Percentiles rank a stretch among this genome's conserved stretches.
phyloP scores from a whole-genome alignment of 2,797 vertebrate species.

The Betta splendens region DNA sequence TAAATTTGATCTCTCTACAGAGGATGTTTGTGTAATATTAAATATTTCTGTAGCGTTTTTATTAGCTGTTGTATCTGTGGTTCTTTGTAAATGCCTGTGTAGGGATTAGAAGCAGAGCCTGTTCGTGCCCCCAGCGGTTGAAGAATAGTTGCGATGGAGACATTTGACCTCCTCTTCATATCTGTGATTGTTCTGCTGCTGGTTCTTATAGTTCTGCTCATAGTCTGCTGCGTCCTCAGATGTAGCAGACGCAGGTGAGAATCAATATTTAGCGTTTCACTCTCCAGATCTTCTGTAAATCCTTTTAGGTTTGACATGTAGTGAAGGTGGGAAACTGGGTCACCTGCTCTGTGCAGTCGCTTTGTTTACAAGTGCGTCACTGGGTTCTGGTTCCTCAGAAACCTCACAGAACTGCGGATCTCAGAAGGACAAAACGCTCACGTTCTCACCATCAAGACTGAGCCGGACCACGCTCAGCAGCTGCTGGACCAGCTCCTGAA shows the following conservation, averaged over 20 bases:
- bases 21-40: too few relatives aligned
- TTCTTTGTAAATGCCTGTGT: neutral
- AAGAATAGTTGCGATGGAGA: neutral
- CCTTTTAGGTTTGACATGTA: too few relatives aligned
- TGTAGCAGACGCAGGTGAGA: slow-evolving; percentile 21
- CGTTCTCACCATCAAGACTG: slow-evolving; percentile 39
- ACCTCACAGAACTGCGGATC: slow-evolving; percentile 33
- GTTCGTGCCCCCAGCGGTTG: neutral
- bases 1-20: too few relatives aligned
- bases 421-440: neutral
- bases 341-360: too few relatives aligned
- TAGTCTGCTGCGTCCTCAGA: slow-evolving; percentile 36
- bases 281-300: too few relatives aligned
- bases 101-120: neutral
- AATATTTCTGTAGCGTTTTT: too few relatives aligned
- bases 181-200: slow-evolving; percentile 43
- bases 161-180: slow-evolving; percentile 22
- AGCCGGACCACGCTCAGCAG: neutral
- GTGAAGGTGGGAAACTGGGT: neutral
- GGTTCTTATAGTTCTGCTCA: slow-evolving; percentile 31
- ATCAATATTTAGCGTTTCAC: neutral
- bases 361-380: neutral
- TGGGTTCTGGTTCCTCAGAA: slow-evolving; percentile 26
- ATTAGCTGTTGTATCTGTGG: too few relatives aligned
- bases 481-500: slow-evolving; percentile 50